Percentiles rank a stretch among this genome's conserved stretches.
These are phyloP conservation scores for Bombus difficillimus DNA, from an alignment of 1,140 invertebrate species.

Conservation along the genomic window DNA sequence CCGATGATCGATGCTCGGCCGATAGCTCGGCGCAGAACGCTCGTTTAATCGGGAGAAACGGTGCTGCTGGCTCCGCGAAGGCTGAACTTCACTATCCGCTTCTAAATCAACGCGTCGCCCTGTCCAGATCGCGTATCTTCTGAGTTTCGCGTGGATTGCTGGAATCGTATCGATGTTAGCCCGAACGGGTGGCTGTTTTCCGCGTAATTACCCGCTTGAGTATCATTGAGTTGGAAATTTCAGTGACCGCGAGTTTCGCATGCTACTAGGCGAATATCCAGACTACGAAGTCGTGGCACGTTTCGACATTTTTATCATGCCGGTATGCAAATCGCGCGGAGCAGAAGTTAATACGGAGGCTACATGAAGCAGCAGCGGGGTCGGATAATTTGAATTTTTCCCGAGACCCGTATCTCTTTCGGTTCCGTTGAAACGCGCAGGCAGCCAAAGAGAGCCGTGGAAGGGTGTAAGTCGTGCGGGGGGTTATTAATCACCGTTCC, in stretches of 20 bases:
- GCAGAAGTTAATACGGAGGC: background rate
- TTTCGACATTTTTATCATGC: background rate
- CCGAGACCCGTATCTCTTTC: background rate
- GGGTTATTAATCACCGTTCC: constrained; percentile 34
- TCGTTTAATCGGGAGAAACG: constrained; percentile 42
- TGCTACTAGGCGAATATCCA: background rate
- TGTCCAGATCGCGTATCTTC: too few relatives aligned
- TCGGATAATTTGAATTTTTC: constrained; percentile 6
- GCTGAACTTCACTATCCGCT: constrained; percentile 3
- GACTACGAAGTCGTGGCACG: background rate
- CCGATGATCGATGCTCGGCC: background rate
- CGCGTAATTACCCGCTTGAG: too few relatives aligned
- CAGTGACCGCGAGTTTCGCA: background rate
- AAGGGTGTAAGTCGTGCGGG: background rate
- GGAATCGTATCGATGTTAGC: too few relatives aligned
- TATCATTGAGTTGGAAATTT: too few relatives aligned
- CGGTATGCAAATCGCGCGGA: background rate
- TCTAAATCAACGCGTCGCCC: constrained; percentile 27
- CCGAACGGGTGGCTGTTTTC: too few relatives aligned
- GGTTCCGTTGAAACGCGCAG: background rate
- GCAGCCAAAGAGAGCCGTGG: too few relatives aligned
- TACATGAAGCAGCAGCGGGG: background rate
- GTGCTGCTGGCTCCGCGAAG: background rate
- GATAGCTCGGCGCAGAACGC: constrained; percentile 1
- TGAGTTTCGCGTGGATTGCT: too few relatives aligned